phyloP scores from a whole-genome alignment of 2,888 invertebrate species.

The Colletes collaris region DNA sequence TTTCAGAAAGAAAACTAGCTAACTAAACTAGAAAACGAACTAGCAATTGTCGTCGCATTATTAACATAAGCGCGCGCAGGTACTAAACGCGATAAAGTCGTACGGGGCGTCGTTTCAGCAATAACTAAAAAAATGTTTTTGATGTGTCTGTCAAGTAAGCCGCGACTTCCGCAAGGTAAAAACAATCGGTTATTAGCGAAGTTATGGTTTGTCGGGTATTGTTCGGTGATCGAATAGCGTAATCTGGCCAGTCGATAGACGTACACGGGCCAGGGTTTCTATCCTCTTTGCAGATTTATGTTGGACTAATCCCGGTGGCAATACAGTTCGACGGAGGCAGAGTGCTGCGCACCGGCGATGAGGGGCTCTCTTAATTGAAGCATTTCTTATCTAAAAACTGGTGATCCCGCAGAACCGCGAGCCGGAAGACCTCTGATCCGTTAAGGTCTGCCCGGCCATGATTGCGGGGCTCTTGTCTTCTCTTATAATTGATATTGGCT shows the following conservation, averaged over 20 bases:
- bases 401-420: slow-evolving; percentile 77
- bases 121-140: too few relatives aligned
- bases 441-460: slow-evolving; percentile 80
- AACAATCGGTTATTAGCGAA: too few relatives aligned
- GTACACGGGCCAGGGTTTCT: slow-evolving; percentile 19
- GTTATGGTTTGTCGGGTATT: too few relatives aligned
- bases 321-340: slow-evolving; percentile 39
- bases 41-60: too few relatives aligned
- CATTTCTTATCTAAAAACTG: slow-evolving; percentile 82
- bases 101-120: too few relatives aligned
- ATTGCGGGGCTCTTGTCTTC: slow-evolving; percentile 82
- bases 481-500: slow-evolving; percentile 83
- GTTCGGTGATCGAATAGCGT: neutral
- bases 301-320: slow-evolving; percentile 64
- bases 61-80: too few relatives aligned
- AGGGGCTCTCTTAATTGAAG: slow-evolving; percentile 78
- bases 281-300: slow-evolving; percentile 51
- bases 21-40: too few relatives aligned
- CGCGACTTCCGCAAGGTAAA: neutral
- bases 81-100: too few relatives aligned
- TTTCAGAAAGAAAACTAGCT: too few relatives aligned
- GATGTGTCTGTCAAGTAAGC: too few relatives aligned
- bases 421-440: slow-evolving; percentile 79
- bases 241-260: slow-evolving; percentile 29
- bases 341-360: slow-evolving; percentile 19